Base-by-base conservation (phyloP, 2,113 vertebrate genomes). In the Picathartes gymnocephalus region DNA sequence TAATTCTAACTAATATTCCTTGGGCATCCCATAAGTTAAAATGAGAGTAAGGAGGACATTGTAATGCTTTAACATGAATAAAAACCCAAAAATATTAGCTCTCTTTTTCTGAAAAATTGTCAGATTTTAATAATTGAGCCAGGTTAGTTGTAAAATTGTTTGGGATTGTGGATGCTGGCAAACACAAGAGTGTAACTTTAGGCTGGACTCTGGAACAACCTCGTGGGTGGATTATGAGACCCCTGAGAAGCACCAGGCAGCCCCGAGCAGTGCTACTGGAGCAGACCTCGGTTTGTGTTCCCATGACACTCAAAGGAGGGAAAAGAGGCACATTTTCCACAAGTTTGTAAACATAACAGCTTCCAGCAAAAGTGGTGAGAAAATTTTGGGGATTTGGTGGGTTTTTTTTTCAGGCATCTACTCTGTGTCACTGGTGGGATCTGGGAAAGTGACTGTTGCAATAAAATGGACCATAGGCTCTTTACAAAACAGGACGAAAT, bases 271-370 rank as follows among this genome's bases (percentile, higher is more conserved):
- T 22, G 85, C 95, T 97, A 89, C 90, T 4, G 7, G 65, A 69
- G 33, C 86, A 92, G 80, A 82, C 22, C 90, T 93, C 71, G 9
- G 33, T 15, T 69, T 68, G 35, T 47, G 39, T 80, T 90, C 35
- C 31, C 88, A 86, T 57, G 70, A 51, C 47, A 82, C 90, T 74
- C 10, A 1, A 39, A 81, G 58, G 58, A 87, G 62, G 48, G 37
- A 81, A 79, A 48, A 53, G n/a, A 72, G 73, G 65, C 66, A 79
- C 40, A 85, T 93, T 88, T 96, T 89, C 80, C 86, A 89, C 66
- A 48, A 95, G 47, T 47, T 74, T 97, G 87, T 94, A 95, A 97
- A 80, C 81, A 92, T 21, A 86, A 47, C 2, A 78, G 42, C 86
- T 91, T 96, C 58, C 81, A 86, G 77, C 8, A 84, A 47, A 90